Conservation (phyloP, 1,140 invertebrate species). For the Eumaeus atala region DNA sequence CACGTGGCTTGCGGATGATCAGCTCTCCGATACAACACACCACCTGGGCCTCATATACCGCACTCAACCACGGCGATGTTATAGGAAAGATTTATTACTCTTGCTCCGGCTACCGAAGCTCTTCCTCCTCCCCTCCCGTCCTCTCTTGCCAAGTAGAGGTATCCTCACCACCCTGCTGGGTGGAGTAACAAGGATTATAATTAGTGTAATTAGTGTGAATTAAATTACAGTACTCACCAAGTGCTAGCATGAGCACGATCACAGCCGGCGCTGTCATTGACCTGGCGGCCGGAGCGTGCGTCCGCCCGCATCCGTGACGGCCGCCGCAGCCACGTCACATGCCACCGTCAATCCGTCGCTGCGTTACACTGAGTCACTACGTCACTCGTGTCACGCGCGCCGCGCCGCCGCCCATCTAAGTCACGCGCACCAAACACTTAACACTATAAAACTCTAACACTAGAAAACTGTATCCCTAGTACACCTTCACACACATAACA, state of each 20-base stretch:
- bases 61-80: too few species aligned
- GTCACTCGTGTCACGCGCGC: neutral
- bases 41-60: too few species aligned
- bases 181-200: too few species aligned
- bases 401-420: neutral
- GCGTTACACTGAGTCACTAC: constrained; percentile 13
- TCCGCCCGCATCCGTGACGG: constrained; percentile 44
- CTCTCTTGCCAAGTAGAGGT: too few species aligned
- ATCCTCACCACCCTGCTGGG: too few species aligned
- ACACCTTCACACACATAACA: neutral
- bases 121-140: too few species aligned
- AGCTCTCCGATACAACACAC: too few species aligned
- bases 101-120: too few species aligned
- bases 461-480: neutral
- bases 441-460: neutral
- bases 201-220: too few species aligned
- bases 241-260: constrained; percentile 42
- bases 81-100: too few species aligned
- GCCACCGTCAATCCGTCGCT: constrained; percentile 17
- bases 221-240: constrained; percentile 37
- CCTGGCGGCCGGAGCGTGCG: constrained; percentile 48
- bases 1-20: too few species aligned
- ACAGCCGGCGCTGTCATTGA: constrained; percentile 58
- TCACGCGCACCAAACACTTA: neutral
- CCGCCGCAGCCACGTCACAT: constrained; percentile 38